A percentile compares a stretch with the other conserved stretches of the same genome.
Conservation (phyloP, 2,797 vertebrate genomes). For the Spea hammondii region DNA sequence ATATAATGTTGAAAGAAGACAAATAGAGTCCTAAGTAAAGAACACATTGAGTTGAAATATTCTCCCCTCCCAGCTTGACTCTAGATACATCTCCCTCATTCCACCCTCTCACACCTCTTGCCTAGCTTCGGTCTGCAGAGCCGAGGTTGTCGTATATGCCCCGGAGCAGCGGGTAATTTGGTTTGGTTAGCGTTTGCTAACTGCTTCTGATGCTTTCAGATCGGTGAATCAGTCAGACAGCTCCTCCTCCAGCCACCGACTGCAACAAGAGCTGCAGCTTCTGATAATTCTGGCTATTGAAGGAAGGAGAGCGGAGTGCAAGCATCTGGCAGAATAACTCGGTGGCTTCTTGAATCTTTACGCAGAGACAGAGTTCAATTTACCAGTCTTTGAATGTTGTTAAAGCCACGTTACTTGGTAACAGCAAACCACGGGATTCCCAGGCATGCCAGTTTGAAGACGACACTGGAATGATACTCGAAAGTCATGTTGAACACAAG, state of each 20-base stretch:
- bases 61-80: conserved; percentile 16
- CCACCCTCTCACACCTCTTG: conserved; percentile 15
- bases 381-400: neutral
- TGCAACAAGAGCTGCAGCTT: conserved; percentile 29
- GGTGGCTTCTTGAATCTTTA: neutral
- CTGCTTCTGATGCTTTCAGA: conserved; percentile 36
- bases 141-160: conserved; percentile 13
- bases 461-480: neutral
- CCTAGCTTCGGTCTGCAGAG: conserved; percentile 24
- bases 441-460: neutral
- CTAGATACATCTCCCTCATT: neutral
- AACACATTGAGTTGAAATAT: conserved; percentile 4
- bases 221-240: conserved; percentile 32
- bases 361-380: neutral
- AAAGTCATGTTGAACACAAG: neutral
- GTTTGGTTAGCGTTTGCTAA: conserved; percentile 31
- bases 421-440: neutral
- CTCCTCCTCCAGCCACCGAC: conserved; percentile 12
- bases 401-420: neutral
- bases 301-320: neutral
- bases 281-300: conserved; percentile 14
- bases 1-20: neutral
- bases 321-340: conserved; percentile 1
- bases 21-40: conserved; percentile 10
- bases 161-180: conserved; percentile 3